These are phyloP conservation scores for Strigops habroptila DNA, from an alignment of 2,113 vertebrate genomes.

Conservation along the genomic window DNA sequence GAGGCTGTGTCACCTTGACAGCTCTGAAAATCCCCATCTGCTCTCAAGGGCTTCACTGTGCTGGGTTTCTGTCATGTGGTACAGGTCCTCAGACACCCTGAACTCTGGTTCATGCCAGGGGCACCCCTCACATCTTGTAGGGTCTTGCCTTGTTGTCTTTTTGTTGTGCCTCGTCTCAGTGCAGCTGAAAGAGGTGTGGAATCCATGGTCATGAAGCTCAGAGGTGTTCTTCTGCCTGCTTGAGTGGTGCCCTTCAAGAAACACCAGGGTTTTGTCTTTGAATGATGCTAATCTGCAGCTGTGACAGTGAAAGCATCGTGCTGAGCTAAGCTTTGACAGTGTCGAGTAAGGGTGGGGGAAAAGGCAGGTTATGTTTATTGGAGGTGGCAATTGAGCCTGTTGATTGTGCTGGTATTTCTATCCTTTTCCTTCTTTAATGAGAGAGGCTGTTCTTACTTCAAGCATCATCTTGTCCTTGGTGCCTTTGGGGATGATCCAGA, in stretches of 20 bases:
- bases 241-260: background rate
- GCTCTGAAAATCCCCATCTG: conserved; percentile 1
- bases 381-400: background rate
- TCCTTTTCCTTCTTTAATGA: background rate
- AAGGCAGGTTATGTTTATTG: background rate
- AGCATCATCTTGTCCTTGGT: rapidly evolving
- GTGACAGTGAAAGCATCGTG: background rate
- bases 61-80: background rate
- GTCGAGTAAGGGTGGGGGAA: background rate
- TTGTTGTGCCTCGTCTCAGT: background rate
- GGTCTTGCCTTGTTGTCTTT: background rate
- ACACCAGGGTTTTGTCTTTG: background rate
- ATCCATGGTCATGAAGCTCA: rapidly evolving
- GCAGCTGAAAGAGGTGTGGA: background rate
- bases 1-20: conserved; percentile 29
- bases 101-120: background rate
- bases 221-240: background rate
- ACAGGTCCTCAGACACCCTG: background rate
- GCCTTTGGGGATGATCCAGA: background rate
- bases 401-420: background rate
- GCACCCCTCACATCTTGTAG: background rate
- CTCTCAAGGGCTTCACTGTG: background rate
- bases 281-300: background rate
- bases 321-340: background rate
- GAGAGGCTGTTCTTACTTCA: background rate